These are phyloP conservation scores for Xestia sexstrigata DNA, from an alignment of 2,888 invertebrate genomes.

Conservation along the genomic window DNA sequence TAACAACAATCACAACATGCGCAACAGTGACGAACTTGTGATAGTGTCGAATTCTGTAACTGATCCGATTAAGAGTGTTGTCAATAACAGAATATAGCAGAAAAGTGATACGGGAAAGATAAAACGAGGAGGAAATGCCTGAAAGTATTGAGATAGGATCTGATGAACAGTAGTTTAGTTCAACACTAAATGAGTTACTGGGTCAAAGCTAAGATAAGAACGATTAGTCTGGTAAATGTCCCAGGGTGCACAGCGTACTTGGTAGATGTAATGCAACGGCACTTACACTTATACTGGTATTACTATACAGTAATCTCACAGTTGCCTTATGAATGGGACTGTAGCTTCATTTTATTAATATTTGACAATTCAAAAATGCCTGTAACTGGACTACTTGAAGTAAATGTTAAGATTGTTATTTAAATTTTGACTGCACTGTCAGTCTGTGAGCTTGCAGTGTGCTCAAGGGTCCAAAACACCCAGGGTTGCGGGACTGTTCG, in stretches of 20 bases:
- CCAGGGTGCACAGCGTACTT: neutral
- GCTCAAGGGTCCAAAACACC: neutral
- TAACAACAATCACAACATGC: conserved; percentile 6
- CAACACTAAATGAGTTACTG: neutral
- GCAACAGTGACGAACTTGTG: neutral
- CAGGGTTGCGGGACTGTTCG: no score
- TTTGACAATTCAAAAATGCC: neutral
- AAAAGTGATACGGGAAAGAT: conserved; percentile 15
- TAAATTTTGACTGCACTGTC: neutral
- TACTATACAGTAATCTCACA: neutral
- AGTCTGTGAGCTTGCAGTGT: neutral
- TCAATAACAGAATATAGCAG: conserved; percentile 11
- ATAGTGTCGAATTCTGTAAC: conserved; percentile 43
- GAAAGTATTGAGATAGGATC: neutral
- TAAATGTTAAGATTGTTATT: no score
- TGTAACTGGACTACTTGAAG: neutral
- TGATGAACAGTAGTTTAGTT: neutral
- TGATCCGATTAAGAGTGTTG: conserved; percentile 24
- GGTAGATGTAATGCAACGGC: neutral
- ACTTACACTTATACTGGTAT: neutral
- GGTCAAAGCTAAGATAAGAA: neutral
- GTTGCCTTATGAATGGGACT: neutral
- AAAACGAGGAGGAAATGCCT: neutral
- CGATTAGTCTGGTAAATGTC: neutral
- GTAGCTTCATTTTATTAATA: no score